Conservation (phyloP, 2,888 invertebrate genomes). For the Idaea biselata region DNA sequence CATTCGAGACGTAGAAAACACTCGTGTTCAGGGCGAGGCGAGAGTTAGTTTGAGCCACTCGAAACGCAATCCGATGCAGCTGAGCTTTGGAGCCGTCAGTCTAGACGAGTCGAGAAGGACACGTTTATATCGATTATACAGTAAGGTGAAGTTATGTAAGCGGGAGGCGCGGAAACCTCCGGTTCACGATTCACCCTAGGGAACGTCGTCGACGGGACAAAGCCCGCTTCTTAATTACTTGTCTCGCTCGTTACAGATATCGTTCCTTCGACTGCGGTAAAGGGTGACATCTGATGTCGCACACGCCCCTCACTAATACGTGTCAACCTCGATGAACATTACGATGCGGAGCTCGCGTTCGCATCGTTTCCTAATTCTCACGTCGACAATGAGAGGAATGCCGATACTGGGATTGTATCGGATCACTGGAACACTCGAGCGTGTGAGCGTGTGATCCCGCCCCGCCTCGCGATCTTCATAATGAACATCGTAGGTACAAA, state of each 20-base stretch:
- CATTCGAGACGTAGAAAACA: slow-evolving; percentile 41
- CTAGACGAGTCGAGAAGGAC: slow-evolving; percentile 62
- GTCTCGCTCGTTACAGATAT: slow-evolving; percentile 63
- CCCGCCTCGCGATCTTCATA: slow-evolving; percentile 7
- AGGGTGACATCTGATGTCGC: slow-evolving; percentile 48
- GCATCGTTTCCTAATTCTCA: slow-evolving; percentile 47
- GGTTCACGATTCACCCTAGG: slow-evolving; percentile 32
- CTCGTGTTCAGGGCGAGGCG: slow-evolving; percentile 30
- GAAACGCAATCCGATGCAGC: slow-evolving; percentile 50
- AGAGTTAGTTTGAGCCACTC: slow-evolving; percentile 35
- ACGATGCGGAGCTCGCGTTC: slow-evolving; percentile 47
- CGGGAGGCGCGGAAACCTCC: slow-evolving; percentile 53
- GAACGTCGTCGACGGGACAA: slow-evolving; percentile 46
- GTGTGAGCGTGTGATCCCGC: slow-evolving; percentile 5
- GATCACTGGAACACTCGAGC: slow-evolving; percentile 31
- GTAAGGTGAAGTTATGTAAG: slow-evolving; percentile 72
- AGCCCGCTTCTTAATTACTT: slow-evolving; percentile 72
- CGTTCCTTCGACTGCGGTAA: slow-evolving; percentile 49
- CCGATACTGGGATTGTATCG: slow-evolving; percentile 34
- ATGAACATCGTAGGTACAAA: slow-evolving; percentile 20
- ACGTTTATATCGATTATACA: slow-evolving; percentile 73
- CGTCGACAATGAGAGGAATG: slow-evolving; percentile 30
- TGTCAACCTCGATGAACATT: slow-evolving; percentile 53
- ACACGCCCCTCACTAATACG: slow-evolving; percentile 28
- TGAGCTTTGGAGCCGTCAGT: slow-evolving; percentile 50